phyloP scores from a whole-genome alignment of 92 coral and sea anemone species.

The Zoanthus gigantus region DNA sequence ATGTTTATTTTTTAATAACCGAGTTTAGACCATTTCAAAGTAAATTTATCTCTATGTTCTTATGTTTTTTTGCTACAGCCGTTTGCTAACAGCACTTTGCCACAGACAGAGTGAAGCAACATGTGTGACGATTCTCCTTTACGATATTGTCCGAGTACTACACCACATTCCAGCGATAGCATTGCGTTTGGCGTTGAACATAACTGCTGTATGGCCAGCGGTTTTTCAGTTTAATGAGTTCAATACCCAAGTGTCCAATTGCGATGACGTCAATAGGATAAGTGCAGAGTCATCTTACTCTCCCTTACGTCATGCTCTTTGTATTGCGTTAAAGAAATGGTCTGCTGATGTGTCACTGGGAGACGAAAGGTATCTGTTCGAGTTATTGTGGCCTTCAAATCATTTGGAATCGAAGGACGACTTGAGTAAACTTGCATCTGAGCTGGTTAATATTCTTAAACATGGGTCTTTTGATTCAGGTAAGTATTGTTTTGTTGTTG shows the following conservation, averaged over 20 bases:
- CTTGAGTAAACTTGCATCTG: conserved; percentile 16
- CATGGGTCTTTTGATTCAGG: conserved; percentile 18
- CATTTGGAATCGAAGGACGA: background rate
- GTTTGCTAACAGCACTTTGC: conserved; percentile 79
- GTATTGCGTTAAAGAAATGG: conserved; percentile 59
- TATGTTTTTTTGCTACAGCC: conserved; percentile 51
- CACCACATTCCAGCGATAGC: conserved; percentile 57
- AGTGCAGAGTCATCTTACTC: background rate
- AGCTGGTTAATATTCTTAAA: conserved; percentile 9
- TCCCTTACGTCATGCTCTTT: conserved; percentile 67
- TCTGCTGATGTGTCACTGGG: conserved; percentile 46
- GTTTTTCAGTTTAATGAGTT: conserved; percentile 51
- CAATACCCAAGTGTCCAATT: background rate
- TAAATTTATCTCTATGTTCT: background rate
- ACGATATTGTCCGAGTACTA: conserved; percentile 76
- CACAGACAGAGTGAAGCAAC: conserved; percentile 68
- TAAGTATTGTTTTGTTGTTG: background rate
- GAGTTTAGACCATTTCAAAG: no score
- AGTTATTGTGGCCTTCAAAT: conserved; percentile 6
- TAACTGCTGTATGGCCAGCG: conserved; percentile 87
- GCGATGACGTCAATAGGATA: conserved; percentile 7
- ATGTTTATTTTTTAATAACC: no score
- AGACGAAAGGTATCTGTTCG: conserved; percentile 54
- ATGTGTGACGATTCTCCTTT: conserved; percentile 69
- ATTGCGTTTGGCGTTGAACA: conserved; percentile 62